Percentiles rank a stretch among this genome's conserved stretches.
phyloP scores from a whole-genome alignment of 2,113 vertebrate genomes.

The Muntiacus muntjak region DNA sequence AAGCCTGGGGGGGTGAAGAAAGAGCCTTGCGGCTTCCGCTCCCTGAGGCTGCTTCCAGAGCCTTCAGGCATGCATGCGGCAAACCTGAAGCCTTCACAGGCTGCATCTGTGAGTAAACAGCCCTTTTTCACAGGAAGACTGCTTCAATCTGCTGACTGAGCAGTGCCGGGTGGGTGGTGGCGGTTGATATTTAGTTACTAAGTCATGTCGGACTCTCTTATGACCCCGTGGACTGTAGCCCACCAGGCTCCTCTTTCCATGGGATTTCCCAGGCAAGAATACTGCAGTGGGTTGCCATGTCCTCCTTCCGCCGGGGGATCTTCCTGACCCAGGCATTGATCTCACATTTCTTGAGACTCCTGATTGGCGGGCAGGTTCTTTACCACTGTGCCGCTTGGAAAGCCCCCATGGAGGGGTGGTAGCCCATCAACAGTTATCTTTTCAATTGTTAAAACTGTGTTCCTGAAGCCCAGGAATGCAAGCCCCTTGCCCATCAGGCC shows the following conservation, averaged over 20 bases:
- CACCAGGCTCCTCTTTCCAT: background rate
- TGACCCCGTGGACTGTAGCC: background rate
- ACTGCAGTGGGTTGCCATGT: background rate
- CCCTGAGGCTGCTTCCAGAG: background rate
- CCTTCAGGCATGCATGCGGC: rapidly evolving
- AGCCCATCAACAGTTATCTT: background rate
- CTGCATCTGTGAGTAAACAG: background rate
- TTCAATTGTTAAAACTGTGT: background rate
- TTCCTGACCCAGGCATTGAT: background rate
- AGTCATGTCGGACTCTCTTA: background rate
- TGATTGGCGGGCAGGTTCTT: background rate
- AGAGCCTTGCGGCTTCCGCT: rapidly evolving
- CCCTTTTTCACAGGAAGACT: background rate
- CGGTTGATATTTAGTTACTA: background rate
- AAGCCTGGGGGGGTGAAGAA: background rate
- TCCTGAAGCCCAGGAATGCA: background rate
- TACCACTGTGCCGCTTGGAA: background rate
- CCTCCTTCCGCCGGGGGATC: background rate
- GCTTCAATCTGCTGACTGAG: background rate
- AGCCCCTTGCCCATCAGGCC: background rate
- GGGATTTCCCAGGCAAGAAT: background rate
- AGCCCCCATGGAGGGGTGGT: background rate
- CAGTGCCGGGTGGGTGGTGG: background rate
- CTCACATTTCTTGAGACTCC: background rate
- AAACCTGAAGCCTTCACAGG: background rate